Evolutionary conservation across 2,888 invertebrate species (phyloP), one percentile per base, ranked within the genome.

Genomic region (Pseudanteris insignis): DNA sequence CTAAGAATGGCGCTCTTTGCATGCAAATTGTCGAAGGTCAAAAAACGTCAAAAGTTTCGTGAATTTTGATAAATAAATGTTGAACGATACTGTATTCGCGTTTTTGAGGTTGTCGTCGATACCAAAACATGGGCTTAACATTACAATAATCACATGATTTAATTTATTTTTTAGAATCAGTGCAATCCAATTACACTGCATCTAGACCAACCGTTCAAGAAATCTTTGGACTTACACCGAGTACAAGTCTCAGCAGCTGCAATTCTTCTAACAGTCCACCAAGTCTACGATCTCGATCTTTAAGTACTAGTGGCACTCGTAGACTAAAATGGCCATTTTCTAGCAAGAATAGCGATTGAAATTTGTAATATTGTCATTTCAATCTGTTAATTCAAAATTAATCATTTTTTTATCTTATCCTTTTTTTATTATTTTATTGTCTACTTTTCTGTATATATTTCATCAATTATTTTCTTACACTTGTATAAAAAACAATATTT

Each of bases 191-290:
- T 30, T 74, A 74, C 37, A 59, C 73, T 24, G 58, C 71, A n/a
- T 62, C 73, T 12, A 74, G 81, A 44, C 81, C 81, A 46, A 81
- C 80, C 12, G 81, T 81, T 10, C 82, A 82, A 53, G 81, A 82
- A 66, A 80, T 82, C 28, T 82, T 82, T 64, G 79, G 81, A 36
- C 75, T 82, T 34, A 81, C 81, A 28, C 79, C 81, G 7, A 81
- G 81, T 25, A 80, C 81, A 2, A 81, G 81, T 66, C 69, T 81
- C 13, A 80, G 79, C 65, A 81, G 80, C 37, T 81, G 80, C 63
- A 78, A 80, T 34, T 80, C 80, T 1, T 75, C 76, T 1, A 78
- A 77, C 41, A 81, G 80, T 61, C 72, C 76, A 9, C 74, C 76
- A 15, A 80, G 79, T 55, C 73, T 81, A 58, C 73, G 81, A 46